phyloP scores from a whole-genome alignment of 1,140 invertebrate species.

The Glossosoma conforme region DNA sequence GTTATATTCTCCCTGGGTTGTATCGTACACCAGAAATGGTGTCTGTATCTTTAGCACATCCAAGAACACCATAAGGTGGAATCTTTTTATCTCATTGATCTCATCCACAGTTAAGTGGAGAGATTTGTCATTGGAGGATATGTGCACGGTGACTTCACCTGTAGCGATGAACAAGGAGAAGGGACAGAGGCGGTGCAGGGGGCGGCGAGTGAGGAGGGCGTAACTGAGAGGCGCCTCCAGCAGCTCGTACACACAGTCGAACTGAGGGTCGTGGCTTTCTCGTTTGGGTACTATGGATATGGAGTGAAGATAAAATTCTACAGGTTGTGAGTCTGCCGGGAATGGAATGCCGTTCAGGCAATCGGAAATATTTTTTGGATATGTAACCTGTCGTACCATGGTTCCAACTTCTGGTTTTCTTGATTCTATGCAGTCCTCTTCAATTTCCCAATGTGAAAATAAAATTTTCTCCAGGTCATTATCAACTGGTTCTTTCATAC shows the following conservation, averaged over 20 bases:
- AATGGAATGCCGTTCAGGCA: not conserved
- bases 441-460: constrained; percentile 51
- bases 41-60: constrained; percentile 71
- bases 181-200: constrained; percentile 52
- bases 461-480: constrained; percentile 37
- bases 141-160: constrained; percentile 67
- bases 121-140: constrained; percentile 52
- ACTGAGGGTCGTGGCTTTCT: constrained; percentile 18
- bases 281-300: not conserved
- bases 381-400: constrained; percentile 64
- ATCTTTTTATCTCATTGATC: constrained; percentile 56
- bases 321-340: not conserved
- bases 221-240: constrained; percentile 43
- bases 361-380: constrained; percentile 52
- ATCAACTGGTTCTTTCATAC: not conserved
- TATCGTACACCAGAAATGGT: constrained; percentile 69
- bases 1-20: constrained; percentile 56
- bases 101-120: constrained; percentile 50
- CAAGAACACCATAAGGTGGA: constrained; percentile 63
- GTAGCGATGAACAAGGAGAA: constrained; percentile 85
- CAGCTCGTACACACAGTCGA: constrained; percentile 33
- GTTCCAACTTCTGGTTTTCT: constrained; percentile 56
- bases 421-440: constrained; percentile 29
- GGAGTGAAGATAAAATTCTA: not conserved
- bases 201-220: constrained; percentile 55